Conservation (phyloP, 2,797 vertebrate species). For the Pristis pectinata region DNA sequence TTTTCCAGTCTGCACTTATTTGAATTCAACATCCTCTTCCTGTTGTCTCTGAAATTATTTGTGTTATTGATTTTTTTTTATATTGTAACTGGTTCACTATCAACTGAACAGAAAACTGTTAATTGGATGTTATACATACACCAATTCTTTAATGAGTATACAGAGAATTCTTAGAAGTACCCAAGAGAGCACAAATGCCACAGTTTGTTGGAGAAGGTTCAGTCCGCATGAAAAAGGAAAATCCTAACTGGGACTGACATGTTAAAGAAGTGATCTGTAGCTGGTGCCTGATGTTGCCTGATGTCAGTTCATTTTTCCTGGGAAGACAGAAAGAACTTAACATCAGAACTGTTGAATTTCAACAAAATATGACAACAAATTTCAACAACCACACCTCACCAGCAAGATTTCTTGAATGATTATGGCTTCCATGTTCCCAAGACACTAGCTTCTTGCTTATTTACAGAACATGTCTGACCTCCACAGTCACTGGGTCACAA, state of each 20-base stretch:
- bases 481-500: slow-evolving; percentile 14
- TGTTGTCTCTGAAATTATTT: not conserved
- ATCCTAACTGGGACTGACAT: not conserved
- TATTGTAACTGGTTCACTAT: not conserved
- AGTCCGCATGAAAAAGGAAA: not conserved
- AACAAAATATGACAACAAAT: not conserved
- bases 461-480: slow-evolving; percentile 19
- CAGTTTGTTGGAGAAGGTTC: not conserved
- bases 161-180: not conserved
- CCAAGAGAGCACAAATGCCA: not conserved
- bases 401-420: not conserved
- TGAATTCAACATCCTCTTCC: not conserved
- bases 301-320: not conserved
- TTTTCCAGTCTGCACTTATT: not conserved
- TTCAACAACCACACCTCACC: not conserved
- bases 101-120: not conserved
- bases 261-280: not conserved
- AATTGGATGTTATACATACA: not conserved
- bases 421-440: not conserved
- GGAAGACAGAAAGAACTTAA: slow-evolving; percentile 17
- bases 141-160: not conserved
- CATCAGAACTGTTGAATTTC: not conserved
- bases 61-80: not conserved
- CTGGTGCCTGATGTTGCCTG: not conserved
- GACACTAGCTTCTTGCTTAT: slow-evolving; percentile 6